Evolutionary conservation across 2,113 vertebrate species (phyloP).

Genomic region (Microcebus griseorufus): DNA sequence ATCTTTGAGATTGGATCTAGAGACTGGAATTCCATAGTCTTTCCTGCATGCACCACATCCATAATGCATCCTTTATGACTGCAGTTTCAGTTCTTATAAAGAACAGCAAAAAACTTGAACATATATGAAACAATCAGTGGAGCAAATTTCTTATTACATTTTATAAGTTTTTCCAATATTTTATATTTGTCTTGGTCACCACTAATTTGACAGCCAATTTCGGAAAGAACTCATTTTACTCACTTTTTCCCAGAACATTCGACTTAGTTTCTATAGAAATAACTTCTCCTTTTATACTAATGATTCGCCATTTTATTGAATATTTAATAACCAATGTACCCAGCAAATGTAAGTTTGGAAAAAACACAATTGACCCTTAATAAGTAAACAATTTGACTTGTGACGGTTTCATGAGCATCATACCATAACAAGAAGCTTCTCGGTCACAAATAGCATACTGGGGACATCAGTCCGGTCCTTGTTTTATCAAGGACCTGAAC

Average conservation of each 20-base stretch:
- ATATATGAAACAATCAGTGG: not conserved
- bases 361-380: not conserved
- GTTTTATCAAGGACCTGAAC: not conserved
- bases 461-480: not conserved
- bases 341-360: not conserved
- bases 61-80: not conserved
- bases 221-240: not conserved
- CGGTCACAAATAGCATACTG: rapidly evolving
- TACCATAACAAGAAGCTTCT: not conserved
- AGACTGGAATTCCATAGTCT: not conserved
- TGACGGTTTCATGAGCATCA: not conserved
- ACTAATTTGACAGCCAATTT: not conserved
- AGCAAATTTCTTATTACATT: not conserved
- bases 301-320: not conserved
- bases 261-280: not conserved
- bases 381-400: not conserved
- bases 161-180: not conserved
- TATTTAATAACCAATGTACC: not conserved
- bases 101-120: not conserved
- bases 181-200: not conserved
- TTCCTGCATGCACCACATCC: not conserved
- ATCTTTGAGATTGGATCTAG: not conserved
- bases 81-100: not conserved
- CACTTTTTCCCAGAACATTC: not conserved
- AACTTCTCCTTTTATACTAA: not conserved